These are phyloP conservation scores for Paracanthobrama guichenoti DNA, from an alignment of 2,113 vertebrate genomes.

Conservation along the genomic window DNA sequence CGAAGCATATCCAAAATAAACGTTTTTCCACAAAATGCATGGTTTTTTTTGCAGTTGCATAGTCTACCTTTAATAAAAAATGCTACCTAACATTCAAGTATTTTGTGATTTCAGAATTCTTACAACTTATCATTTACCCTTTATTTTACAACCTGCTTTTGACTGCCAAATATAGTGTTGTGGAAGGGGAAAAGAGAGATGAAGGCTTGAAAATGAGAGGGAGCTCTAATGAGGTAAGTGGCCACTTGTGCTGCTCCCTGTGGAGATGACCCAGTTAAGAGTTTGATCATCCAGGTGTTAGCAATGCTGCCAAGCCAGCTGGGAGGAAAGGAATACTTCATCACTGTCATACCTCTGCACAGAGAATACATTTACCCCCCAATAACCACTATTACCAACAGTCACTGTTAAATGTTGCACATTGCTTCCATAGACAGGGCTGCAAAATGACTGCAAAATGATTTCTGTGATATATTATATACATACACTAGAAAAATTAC, in stretches of 20 bases:
- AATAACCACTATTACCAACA: conserved; percentile 11
- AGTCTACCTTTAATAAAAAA: too few relatives aligned
- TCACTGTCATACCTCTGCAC: conserved; percentile 44
- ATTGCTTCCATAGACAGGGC: not conserved
- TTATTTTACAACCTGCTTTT: conserved; percentile 1
- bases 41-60: too few relatives aligned
- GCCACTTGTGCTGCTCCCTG: conserved; percentile 1
- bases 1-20: too few relatives aligned
- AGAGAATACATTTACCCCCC: conserved; percentile 26
- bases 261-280: conserved; percentile 41
- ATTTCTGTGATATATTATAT: conserved; percentile 3
- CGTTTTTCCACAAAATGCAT: too few relatives aligned
- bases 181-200: not conserved
- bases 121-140: not conserved
- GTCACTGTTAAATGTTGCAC: conserved; percentile 9
- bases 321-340: conserved; percentile 41
- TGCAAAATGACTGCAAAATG: conserved; percentile 4
- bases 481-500: not conserved
- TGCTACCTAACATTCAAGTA: too few relatives aligned
- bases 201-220: not conserved
- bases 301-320: conserved; percentile 24
- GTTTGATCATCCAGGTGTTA: conserved; percentile 51
- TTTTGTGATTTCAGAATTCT: not conserved
- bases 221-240: conserved; percentile 43
- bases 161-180: not conserved